Conservation (phyloP, 2,113 vertebrate species). For the Mus pahari region DNA sequence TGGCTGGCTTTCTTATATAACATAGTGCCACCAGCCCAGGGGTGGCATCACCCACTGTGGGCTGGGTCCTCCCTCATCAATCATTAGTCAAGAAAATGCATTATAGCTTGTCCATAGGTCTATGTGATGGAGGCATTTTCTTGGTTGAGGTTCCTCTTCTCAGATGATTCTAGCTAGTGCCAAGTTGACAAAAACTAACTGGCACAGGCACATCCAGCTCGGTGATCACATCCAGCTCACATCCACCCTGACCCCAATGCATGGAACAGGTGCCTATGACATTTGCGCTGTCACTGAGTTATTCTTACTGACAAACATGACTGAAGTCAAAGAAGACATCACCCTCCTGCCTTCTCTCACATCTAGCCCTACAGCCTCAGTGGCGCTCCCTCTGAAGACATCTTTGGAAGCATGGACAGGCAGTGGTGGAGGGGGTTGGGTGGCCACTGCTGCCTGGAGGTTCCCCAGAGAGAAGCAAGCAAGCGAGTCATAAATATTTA, state of each 20-base stretch:
- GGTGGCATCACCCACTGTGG: not conserved
- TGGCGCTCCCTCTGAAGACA: not conserved
- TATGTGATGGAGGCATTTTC: not conserved
- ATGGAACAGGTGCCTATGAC: not conserved
- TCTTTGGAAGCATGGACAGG: not conserved
- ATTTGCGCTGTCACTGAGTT: not conserved
- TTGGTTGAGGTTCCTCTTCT: not conserved
- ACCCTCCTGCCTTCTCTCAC: not conserved
- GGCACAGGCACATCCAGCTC: not conserved
- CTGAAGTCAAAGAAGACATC: not conserved
- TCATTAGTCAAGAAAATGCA: not conserved
- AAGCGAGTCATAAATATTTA: not conserved
- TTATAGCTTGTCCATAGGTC: not conserved
- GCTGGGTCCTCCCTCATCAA: too few species aligned
- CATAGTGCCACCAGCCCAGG: not conserved
- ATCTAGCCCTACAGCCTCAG: not conserved
- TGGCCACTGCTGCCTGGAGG: not conserved
- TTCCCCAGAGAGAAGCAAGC: conserved; percentile 9
- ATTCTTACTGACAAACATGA: not conserved
- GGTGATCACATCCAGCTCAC: too few species aligned
- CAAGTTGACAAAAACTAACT: not conserved
- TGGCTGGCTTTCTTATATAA: not conserved
- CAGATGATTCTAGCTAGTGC: not conserved
- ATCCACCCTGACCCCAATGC: too few species aligned
- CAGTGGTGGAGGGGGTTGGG: not conserved